phyloP scores from a whole-genome alignment of 2,113 vertebrate species.

The Microcebus tavaratra region DNA sequence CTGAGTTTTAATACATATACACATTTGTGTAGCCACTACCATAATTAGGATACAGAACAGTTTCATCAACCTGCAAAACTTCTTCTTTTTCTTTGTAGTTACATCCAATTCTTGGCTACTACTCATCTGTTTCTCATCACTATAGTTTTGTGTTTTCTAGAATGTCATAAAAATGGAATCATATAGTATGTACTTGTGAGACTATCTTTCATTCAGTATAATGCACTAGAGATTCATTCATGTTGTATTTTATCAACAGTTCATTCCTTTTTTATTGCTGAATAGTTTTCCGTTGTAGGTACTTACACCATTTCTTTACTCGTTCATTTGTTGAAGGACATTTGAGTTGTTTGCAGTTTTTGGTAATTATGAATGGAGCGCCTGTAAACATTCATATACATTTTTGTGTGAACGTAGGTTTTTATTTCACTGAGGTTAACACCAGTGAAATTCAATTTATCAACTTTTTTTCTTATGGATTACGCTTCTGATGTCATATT shows the following conservation, averaged over 20 bases:
- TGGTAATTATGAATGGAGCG: background rate
- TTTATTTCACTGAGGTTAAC: slow-evolving; percentile 6
- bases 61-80: background rate
- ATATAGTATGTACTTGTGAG: background rate
- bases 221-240: background rate
- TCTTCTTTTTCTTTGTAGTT: background rate
- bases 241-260: background rate
- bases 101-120: background rate
- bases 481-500: background rate
- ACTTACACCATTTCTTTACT: background rate
- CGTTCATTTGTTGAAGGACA: background rate
- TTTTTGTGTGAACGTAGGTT: background rate
- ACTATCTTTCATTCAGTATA: background rate
- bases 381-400: background rate
- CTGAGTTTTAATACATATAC: background rate
- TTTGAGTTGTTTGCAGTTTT: background rate
- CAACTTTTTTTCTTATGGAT: background rate
- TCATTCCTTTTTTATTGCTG: background rate
- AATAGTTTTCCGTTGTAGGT: background rate
- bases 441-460: background rate
- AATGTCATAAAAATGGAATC: background rate
- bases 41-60: background rate
- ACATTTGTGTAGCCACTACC: background rate
- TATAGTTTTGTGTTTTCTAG: background rate
- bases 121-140: background rate